A percentile compares a stretch with the other conserved stretches of the same genome.
phyloP scores from a whole-genome alignment of 2,797 vertebrate species.

The Falco berigora region DNA sequence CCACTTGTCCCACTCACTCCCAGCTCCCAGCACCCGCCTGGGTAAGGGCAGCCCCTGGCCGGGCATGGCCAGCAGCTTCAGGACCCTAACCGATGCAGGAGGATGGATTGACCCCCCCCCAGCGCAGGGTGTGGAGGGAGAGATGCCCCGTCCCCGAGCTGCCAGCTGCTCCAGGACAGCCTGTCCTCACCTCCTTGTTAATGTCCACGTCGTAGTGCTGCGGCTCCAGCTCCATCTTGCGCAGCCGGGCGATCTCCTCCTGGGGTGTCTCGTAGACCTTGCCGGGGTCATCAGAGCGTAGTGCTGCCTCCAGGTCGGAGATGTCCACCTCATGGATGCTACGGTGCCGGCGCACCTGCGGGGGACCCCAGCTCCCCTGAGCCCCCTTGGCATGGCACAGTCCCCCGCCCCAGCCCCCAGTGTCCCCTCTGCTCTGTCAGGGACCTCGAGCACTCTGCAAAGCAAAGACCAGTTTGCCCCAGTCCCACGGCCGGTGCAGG shows the following conservation, averaged over 20 bases:
- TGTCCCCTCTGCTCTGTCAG: not conserved
- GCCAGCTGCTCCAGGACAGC: not conserved
- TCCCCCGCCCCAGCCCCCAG: not conserved
- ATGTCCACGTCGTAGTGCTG: conserved; percentile 83
- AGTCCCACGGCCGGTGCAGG: rapidly evolving
- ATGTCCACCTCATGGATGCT: conserved; percentile 95
- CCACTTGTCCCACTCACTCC: not conserved
- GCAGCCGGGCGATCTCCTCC: conserved; percentile 89
- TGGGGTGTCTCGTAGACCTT: conserved; percentile 82
- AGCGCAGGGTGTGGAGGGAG: rapidly evolving
- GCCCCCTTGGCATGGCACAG: rapidly evolving
- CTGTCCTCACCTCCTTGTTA: conserved; percentile 77
- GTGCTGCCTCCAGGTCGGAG: conserved; percentile 87
- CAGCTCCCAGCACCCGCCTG: rapidly evolving
- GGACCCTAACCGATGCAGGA: rapidly evolving
- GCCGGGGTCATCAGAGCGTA: conserved; percentile 79
- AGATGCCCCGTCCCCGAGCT: not conserved
- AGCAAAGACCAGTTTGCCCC: not conserved
- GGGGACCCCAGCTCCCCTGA: not conserved
- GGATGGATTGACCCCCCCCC: rapidly evolving
- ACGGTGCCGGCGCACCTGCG: conserved; percentile 84
- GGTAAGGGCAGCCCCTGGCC: not conserved
- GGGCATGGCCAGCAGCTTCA: not conserved
- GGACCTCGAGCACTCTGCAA: not conserved
- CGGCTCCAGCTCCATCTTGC: conserved; percentile 82